These are phyloP conservation scores for Pseudanteris insignis DNA, from an alignment of 2,888 invertebrate genomes.

Conservation along the genomic window DNA sequence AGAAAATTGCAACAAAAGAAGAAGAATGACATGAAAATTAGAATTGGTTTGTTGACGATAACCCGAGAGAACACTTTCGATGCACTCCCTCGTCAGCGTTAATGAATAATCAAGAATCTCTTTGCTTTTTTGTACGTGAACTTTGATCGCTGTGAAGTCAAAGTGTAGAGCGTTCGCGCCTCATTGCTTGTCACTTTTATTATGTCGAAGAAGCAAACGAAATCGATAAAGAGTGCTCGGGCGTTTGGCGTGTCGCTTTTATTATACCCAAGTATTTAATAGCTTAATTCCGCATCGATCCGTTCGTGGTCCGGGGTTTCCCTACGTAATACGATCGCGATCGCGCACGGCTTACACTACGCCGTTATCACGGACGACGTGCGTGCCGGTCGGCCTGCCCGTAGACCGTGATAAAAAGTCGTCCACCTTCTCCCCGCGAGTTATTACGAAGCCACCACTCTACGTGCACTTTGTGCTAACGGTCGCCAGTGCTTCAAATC, in stretches of 20 bases:
- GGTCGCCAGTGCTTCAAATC: slow-evolving; percentile 41
- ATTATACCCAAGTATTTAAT: slow-evolving; percentile 50
- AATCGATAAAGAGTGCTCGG: slow-evolving; percentile 38
- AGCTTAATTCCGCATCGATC: slow-evolving; percentile 58
- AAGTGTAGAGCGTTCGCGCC: too few relatives aligned
- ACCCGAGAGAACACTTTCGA: too few relatives aligned
- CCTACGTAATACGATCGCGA: slow-evolving; percentile 44
- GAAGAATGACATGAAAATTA: too few relatives aligned
- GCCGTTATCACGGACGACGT: slow-evolving; percentile 41
- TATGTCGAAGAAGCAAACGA: too few relatives aligned
- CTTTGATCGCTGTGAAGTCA: too few relatives aligned
- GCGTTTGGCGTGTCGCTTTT: slow-evolving; percentile 45
- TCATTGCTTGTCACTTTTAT: too few relatives aligned
- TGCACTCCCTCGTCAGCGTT: too few relatives aligned
- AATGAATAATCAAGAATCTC: too few relatives aligned
- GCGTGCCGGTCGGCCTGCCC: slow-evolving; percentile 37
- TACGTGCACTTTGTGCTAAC: slow-evolving; percentile 39
- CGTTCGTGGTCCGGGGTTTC: slow-evolving; percentile 24
- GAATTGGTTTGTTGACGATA: too few relatives aligned
- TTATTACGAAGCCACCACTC: slow-evolving; percentile 39
- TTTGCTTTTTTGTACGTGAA: too few relatives aligned
- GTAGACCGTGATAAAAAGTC: slow-evolving; percentile 44
- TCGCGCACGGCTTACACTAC: slow-evolving; percentile 38
- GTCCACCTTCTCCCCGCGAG: slow-evolving; percentile 21
- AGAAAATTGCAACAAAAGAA: too few relatives aligned